Evolutionary conservation across 2,888 invertebrate genomes (phyloP).

Genomic region (Agonopterix heracliana): DNA sequence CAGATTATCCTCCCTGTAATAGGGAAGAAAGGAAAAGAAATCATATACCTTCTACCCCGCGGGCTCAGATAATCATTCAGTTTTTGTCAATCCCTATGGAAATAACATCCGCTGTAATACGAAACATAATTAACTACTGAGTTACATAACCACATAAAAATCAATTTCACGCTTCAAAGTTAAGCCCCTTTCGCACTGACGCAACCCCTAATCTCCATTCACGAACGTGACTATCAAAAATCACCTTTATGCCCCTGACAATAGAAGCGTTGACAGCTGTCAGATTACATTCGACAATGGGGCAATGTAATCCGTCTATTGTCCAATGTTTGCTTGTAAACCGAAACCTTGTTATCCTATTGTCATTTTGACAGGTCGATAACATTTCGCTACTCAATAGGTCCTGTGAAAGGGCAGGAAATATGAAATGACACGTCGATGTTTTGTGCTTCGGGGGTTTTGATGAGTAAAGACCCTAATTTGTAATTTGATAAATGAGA

Average conservation of each 20-base stretch:
- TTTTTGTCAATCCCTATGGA: no score
- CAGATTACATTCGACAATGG: slow-evolving; percentile 12
- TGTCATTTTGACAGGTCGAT: slow-evolving; percentile 30
- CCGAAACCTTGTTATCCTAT: slow-evolving; percentile 36
- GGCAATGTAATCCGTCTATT: slow-evolving; percentile 24
- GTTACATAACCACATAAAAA: slow-evolving; percentile 11
- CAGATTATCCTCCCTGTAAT: no score
- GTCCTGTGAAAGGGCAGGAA: slow-evolving; percentile 19
- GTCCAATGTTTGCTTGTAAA: slow-evolving; percentile 27
- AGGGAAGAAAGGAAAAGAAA: no score
- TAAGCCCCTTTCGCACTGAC: slow-evolving; percentile 10
- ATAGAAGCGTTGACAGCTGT: slow-evolving; percentile 14
- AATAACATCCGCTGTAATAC: not conserved
- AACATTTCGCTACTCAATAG: slow-evolving; percentile 5
- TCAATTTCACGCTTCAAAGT: slow-evolving; percentile 25
- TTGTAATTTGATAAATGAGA: no score
- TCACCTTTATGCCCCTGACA: not conserved
- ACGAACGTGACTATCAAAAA: not conserved
- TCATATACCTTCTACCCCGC: no score
- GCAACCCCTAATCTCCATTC: not conserved
- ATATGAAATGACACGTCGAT: slow-evolving; percentile 18
- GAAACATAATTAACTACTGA: not conserved
- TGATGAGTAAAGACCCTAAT: no score
- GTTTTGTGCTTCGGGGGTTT: no score
- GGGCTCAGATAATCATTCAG: no score